Conservation (phyloP, 2,888 invertebrate genomes). For the Melitaea athalia region DNA sequence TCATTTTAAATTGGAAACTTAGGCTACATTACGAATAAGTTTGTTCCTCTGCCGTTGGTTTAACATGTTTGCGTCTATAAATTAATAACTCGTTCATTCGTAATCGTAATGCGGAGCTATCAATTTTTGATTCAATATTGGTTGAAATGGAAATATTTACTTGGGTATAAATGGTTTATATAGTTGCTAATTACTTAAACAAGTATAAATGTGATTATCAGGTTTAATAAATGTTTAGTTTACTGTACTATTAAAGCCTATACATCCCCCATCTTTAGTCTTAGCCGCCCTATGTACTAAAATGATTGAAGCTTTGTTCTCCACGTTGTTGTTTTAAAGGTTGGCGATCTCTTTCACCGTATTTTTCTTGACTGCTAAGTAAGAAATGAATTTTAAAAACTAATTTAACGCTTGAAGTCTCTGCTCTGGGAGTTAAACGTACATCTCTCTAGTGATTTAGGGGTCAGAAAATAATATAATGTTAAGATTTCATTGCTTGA, state of each 20-base stretch:
- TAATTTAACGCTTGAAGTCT: no score
- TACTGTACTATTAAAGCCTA: no score
- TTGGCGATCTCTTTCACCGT: no score
- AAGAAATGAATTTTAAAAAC: background rate
- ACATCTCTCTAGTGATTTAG: background rate
- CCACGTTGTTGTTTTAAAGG: no score
- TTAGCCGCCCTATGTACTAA: no score
- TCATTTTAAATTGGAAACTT: constrained; percentile 37
- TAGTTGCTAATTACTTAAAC: background rate
- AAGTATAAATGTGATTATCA: no score
- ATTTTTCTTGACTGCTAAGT: no score
- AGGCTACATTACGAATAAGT: constrained; percentile 26
- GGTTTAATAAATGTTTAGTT: no score
- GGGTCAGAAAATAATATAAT: background rate
- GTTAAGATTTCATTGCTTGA: no score
- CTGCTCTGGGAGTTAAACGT: no score
- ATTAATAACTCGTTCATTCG: constrained; percentile 13
- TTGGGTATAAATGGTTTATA: background rate
- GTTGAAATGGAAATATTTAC: background rate
- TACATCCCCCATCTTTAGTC: no score
- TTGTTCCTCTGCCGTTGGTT: constrained; percentile 19
- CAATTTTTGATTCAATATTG: constrained; percentile 2
- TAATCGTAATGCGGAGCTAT: constrained; percentile 2
- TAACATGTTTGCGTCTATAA: background rate
- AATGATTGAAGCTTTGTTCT: no score